Evolutionary conservation across 1,140 invertebrate genomes (phyloP).

Genomic region (Bradysia coprophila): DNA sequence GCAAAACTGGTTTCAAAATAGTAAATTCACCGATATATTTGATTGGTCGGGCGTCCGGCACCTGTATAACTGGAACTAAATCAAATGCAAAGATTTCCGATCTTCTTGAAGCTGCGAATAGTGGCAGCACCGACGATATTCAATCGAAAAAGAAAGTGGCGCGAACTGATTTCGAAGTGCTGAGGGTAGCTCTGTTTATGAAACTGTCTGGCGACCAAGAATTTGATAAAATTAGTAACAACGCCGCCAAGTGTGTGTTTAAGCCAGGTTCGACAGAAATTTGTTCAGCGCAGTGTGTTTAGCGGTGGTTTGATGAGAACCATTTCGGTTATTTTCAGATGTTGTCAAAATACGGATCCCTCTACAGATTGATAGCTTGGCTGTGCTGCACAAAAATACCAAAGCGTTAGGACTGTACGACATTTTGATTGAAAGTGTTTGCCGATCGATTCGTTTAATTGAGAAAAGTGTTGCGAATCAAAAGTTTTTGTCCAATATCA

Average conservation of each 20-base stretch:
- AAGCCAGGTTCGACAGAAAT: neutral
- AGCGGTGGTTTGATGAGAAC: no score
- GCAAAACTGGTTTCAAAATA: slow-evolving; percentile 17
- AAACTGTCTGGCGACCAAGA: slow-evolving; percentile 12
- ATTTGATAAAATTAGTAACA: neutral
- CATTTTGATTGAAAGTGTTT: slow-evolving; percentile 51
- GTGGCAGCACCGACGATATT: slow-evolving; percentile 5
- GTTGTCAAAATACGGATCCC: slow-evolving; percentile 30
- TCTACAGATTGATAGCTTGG: slow-evolving; percentile 46
- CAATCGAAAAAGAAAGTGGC: slow-evolving; percentile 10
- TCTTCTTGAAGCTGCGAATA: neutral
- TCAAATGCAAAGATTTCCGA: slow-evolving; percentile 13
- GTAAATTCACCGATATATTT: slow-evolving; percentile 15
- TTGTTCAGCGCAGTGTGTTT: no score
- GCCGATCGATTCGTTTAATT: slow-evolving; percentile 41
- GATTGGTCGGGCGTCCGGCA: slow-evolving; percentile 10
- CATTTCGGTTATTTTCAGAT: no score
- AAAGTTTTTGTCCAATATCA: slow-evolving; percentile 27
- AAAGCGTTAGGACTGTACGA: slow-evolving; percentile 43
- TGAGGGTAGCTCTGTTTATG: slow-evolving; percentile 15
- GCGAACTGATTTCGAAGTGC: slow-evolving; percentile 11
- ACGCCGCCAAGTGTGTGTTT: neutral
- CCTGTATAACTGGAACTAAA: slow-evolving; percentile 1
- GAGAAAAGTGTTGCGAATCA: slow-evolving; percentile 36
- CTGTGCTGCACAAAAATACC: slow-evolving; percentile 42